phyloP scores from a whole-genome alignment of 2,797 vertebrate genomes.

The Rhinophrynus dorsalis region DNA sequence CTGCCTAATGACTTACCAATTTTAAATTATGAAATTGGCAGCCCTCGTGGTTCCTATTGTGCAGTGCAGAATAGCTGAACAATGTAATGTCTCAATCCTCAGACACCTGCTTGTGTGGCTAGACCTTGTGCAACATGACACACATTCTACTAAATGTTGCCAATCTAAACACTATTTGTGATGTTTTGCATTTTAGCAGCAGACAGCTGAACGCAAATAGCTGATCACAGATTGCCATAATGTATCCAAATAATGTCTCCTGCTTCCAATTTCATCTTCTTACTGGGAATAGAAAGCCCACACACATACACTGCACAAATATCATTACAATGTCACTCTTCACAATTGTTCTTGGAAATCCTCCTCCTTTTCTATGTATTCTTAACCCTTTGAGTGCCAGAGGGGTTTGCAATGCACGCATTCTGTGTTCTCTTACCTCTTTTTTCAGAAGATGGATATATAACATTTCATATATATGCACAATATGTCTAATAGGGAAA shows the following conservation, averaged over 20 bases:
- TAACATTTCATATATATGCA: no score
- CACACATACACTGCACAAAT: no score
- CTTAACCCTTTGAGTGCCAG: no score
- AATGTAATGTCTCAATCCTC: slow-evolving; percentile 9
- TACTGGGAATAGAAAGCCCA: slow-evolving; percentile 9
- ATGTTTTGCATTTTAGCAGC: neutral
- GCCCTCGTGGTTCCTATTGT: slow-evolving; percentile 30
- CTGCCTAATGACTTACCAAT: slow-evolving; percentile 41
- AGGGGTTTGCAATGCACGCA: no score
- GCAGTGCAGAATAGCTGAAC: slow-evolving; percentile 24
- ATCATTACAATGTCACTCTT: slow-evolving; percentile 16
- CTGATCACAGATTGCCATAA: slow-evolving; percentile 25
- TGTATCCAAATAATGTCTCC: slow-evolving; percentile 1
- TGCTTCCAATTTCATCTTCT: slow-evolving; percentile 18
- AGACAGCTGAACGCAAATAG: slow-evolving; percentile 15
- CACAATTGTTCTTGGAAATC: slow-evolving; percentile 1
- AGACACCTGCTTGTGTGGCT: slow-evolving; percentile 12
- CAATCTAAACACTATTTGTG: slow-evolving; percentile 21
- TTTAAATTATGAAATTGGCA: slow-evolving; percentile 40
- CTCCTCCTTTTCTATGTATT: neutral
- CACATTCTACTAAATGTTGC: slow-evolving; percentile 26
- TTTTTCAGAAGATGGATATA: no score
- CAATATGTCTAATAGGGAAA: no score
- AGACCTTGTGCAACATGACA: slow-evolving; percentile 30
- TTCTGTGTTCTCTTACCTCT: neutral